Conservation (phyloP, 2,888 invertebrate species). For the Drosophila leonis region DNA sequence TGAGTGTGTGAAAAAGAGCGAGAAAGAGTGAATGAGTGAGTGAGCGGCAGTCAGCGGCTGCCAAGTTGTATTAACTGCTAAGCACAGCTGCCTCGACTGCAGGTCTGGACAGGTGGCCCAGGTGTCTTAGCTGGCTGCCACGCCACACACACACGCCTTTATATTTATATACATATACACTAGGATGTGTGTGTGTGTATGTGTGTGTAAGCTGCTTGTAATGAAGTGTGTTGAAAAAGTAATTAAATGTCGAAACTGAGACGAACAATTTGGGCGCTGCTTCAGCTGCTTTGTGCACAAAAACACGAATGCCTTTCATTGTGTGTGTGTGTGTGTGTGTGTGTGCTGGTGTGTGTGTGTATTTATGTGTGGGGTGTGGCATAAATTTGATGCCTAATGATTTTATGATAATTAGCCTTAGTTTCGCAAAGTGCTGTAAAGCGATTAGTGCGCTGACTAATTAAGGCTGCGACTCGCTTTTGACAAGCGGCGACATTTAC, state of each 20-base stretch:
- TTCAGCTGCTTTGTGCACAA: constrained; percentile 30
- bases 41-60: constrained; percentile 38
- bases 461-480: constrained; percentile 65
- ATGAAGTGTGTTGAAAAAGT: constrained; percentile 75
- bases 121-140: constrained; percentile 23
- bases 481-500: constrained; percentile 41
- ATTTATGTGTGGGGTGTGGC: constrained; percentile 37
- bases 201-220: constrained; percentile 63
- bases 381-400: constrained; percentile 75
- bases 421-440: constrained; percentile 70
- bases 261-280: constrained; percentile 65
- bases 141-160: not conserved
- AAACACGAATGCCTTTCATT: constrained; percentile 19
- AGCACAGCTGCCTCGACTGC: constrained; percentile 51
- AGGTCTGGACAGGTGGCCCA: constrained; percentile 49
- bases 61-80: constrained; percentile 63
- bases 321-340: constrained; percentile 6
- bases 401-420: constrained; percentile 79
- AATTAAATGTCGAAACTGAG: constrained; percentile 79
- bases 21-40: constrained; percentile 17
- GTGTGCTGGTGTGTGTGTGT: constrained; percentile 18
- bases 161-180: not conserved
- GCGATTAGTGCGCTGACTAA: constrained; percentile 73
- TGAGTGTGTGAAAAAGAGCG: not conserved
- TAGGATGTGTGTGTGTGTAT: constrained; percentile 13